Conservation (phyloP, 92 coral and sea anemone genomes). For the Zoanthus sociatus region DNA sequence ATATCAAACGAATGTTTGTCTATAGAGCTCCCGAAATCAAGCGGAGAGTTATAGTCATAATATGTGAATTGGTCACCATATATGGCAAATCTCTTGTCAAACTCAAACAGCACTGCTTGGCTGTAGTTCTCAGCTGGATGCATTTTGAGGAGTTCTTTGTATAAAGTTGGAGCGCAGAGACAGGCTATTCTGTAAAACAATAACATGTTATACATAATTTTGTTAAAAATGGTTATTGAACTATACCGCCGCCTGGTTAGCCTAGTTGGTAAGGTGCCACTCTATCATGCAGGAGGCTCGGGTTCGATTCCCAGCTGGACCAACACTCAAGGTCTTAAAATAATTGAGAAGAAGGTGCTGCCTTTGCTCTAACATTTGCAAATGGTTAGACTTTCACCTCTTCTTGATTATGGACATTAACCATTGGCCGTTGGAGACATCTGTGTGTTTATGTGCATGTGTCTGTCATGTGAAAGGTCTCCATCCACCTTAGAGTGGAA, state of each 20-base stretch:
- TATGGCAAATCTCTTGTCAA: conserved; percentile 74
- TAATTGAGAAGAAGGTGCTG: too few species aligned
- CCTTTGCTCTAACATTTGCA: too few species aligned
- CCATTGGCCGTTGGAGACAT: too few species aligned
- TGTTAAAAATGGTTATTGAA: background rate
- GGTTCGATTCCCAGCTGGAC: too few species aligned
- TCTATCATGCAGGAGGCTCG: too few species aligned
- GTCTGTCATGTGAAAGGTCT: too few species aligned
- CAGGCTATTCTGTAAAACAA: conserved; percentile 68
- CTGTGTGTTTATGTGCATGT: too few species aligned
- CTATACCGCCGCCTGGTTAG: background rate
- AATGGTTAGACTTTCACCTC: too few species aligned
- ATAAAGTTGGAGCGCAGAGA: conserved; percentile 78
- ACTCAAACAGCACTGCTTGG: conserved; percentile 70
- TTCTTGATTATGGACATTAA: too few species aligned
- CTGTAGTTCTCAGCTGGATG: conserved; percentile 53
- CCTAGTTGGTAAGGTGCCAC: too few species aligned
- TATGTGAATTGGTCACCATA: conserved; percentile 72
- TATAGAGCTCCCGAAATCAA: conserved; percentile 54
- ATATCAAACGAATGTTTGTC: conserved; percentile 69
- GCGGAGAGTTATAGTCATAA: conserved; percentile 75
- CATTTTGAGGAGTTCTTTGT: conserved; percentile 67
- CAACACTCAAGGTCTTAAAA: too few species aligned
- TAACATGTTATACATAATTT: background rate
- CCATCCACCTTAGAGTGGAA: too few species aligned